Base-by-base conservation (phyloP, 2,797 vertebrate species). In the Centroberyx gerrardi region DNA sequence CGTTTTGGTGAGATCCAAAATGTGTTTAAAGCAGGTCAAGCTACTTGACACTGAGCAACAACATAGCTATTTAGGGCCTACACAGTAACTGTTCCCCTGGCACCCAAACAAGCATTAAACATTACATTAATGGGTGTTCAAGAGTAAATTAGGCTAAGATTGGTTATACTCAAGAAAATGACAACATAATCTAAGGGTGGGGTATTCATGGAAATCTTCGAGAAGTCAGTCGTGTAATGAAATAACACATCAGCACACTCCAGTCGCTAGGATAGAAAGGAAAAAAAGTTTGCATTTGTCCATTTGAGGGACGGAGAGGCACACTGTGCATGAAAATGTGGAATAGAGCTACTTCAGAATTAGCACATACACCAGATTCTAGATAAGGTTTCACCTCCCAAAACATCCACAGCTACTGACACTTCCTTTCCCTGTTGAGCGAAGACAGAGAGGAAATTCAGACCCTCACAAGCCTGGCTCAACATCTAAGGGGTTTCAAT, bases 371-470 rank as follows among this genome's bases (percentile, higher is more conserved):
- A 79, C 81, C 72, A 83, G 84, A 88, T 86, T 88, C 69, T 74
- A 91, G 90, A 90, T 92, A 87, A 91, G 74, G 87, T 94, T 94
- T 92, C 85, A 86, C 72, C 74, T 86, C 85, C 68, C 82, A 74
- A 86, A 91, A 90, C 76, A 88, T 83, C 62, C 66, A 80, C 65
- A 86, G 85, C 80, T 86, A 87, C 77, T 81, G 84, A 93, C 87
- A 89, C 90, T 89, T 91, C 82, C 82, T 72, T 81, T 87, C 60
- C 62, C 68, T 15, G 68, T 49, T 83, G 83, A 90, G 80, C 82
- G 82, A 88, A 91, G 74, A 89, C 83, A 88, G 82, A 84, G 79
- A 77, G 75, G 72, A 85, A 91, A 89, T 80, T 87, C 85, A 90
- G 86, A 85, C 77, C 69, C 86, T 80, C 69, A 68, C 78, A 84